Percentiles rank a stretch among this genome's conserved stretches.
These are phyloP conservation scores for Zaprionus nigranus DNA, from an alignment of 1,140 invertebrate species.

Conservation along the genomic window DNA sequence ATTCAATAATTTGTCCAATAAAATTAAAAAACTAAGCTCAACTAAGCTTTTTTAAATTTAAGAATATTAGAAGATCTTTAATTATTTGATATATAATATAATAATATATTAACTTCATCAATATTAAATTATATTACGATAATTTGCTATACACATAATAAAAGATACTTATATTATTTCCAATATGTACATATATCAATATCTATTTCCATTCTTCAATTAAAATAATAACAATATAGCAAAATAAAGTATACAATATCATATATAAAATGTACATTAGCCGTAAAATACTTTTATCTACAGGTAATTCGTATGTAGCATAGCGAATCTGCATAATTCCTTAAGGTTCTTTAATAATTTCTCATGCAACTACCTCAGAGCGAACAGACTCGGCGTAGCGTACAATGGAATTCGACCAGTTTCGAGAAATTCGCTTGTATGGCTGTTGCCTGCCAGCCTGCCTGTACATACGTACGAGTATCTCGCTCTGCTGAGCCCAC, in stretches of 20 bases:
- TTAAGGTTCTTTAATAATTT: neutral
- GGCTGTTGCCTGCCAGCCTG: conserved; percentile 6
- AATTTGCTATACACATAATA: too few species aligned
- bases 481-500: conserved; percentile 68
- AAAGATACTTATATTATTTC: too few species aligned
- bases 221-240: too few species aligned
- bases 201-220: too few species aligned
- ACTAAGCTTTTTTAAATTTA: too few species aligned
- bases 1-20: neutral
- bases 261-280: neutral
- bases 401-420: conserved; percentile 41
- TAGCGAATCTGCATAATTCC: neutral
- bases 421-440: conserved; percentile 36
- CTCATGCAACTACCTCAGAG: neutral
- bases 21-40: too few species aligned
- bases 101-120: too few species aligned
- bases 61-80: too few species aligned
- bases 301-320: neutral
- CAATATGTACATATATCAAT: too few species aligned
- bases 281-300: neutral
- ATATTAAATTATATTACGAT: too few species aligned
- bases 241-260: neutral
- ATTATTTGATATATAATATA: too few species aligned
- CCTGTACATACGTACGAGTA: conserved; percentile 46
- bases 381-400: conserved; percentile 30